phyloP scores from a whole-genome alignment of 2,888 invertebrate genomes.

The Drosophila subquinaria region DNA sequence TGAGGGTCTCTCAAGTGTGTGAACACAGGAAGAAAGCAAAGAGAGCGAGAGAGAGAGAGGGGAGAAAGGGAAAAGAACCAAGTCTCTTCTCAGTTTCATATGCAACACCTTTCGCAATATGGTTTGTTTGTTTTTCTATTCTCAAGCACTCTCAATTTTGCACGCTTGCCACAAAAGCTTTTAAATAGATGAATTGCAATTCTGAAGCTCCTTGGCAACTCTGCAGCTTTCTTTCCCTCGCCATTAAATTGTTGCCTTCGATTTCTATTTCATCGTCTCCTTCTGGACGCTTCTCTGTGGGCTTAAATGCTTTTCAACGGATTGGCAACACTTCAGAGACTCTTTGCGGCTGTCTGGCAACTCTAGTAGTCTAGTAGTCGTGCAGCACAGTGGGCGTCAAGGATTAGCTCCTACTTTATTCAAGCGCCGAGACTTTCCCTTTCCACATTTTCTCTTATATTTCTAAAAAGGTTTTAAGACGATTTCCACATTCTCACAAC shows the following conservation, averaged over 20 bases:
- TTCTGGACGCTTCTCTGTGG: not conserved
- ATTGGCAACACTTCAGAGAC: slow-evolving; percentile 15
- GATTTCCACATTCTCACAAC: slow-evolving; percentile 6
- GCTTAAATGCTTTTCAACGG: slow-evolving; percentile 11
- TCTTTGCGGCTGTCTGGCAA: slow-evolving; percentile 15
- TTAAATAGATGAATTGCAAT: slow-evolving; percentile 14
- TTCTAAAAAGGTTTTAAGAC: not conserved
- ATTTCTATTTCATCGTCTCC: not conserved
- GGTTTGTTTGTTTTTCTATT: slow-evolving; percentile 10
- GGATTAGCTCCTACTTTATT: not conserved
- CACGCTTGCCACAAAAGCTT: not conserved
- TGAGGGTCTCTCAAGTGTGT: slow-evolving; percentile 3
- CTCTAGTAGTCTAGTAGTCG: not conserved
- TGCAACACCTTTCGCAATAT: slow-evolving; percentile 22
- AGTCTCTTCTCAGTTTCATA: slow-evolving; percentile 12
- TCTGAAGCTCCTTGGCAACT: not conserved
- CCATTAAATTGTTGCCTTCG: not conserved
- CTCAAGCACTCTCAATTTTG: not conserved
- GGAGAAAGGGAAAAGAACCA: not conserved
- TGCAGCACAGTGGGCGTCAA: not conserved
- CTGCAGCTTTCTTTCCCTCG: not conserved
- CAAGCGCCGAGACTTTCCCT: not conserved
- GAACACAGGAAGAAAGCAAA: not conserved
- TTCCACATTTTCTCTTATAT: not conserved
- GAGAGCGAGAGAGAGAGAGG: not conserved